phyloP scores from a whole-genome alignment of 2,113 vertebrate genomes.

The Vulpes ferrilata region DNA sequence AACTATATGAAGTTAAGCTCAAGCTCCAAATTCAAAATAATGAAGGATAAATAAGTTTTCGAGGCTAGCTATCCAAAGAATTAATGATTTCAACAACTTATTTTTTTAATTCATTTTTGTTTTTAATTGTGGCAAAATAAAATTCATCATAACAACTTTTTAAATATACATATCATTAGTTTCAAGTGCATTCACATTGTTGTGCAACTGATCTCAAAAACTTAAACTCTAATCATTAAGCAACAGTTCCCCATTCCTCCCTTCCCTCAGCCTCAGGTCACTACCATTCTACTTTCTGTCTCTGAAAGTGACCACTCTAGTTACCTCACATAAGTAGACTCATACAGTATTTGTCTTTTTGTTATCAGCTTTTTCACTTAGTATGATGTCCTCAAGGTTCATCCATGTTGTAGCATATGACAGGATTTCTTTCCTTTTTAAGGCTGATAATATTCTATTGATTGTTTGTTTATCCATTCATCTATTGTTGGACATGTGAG shows the following conservation, averaged over 20 bases:
- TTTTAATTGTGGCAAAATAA: conserved; percentile 28
- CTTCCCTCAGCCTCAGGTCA: not conserved
- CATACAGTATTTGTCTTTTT: not conserved
- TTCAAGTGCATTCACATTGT: not conserved
- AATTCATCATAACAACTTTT: not conserved
- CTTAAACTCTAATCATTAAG: not conserved
- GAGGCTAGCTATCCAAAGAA: not conserved
- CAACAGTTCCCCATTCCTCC: not conserved
- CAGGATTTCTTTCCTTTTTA: not conserved
- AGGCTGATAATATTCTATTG: not conserved
- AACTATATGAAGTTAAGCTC: not conserved
- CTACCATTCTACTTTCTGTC: not conserved
- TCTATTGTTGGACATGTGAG: not conserved
- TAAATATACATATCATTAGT: not conserved
- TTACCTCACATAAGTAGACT: not conserved
- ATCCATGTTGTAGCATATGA: not conserved
- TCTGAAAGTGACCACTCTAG: not conserved
- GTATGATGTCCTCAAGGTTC: not conserved
- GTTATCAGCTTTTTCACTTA: not conserved
- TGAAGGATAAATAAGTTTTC: not conserved
- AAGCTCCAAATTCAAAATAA: conserved; percentile 1
- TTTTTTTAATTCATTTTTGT: conserved; percentile 4
- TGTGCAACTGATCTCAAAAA: not conserved
- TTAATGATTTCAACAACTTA: not conserved
- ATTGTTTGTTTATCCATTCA: not conserved